Percentiles rank a stretch among this genome's conserved stretches.
These are phyloP conservation scores for Polypedilum pembai DNA, from an alignment of 1,140 invertebrate genomes.

Conservation along the genomic window DNA sequence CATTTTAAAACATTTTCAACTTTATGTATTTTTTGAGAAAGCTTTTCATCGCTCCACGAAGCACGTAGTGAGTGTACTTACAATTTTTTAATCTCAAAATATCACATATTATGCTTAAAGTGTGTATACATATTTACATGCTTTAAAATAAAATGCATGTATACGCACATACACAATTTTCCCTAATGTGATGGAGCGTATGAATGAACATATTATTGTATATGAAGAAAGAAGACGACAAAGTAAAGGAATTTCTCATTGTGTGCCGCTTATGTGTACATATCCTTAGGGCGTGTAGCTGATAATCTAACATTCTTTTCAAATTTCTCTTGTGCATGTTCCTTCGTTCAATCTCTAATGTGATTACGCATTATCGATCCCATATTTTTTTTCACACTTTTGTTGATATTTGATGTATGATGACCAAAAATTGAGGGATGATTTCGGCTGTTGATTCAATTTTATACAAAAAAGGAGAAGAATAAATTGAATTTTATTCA, in stretches of 20 bases:
- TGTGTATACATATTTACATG: neutral
- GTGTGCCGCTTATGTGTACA: neutral
- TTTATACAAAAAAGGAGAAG: neutral
- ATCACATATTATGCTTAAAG: neutral
- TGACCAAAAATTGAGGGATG: neutral
- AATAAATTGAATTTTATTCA: neutral
- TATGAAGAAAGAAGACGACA: neutral
- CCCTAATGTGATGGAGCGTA: conserved; percentile 3
- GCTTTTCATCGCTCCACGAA: neutral
- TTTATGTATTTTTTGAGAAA: neutral
- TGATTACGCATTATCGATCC: conserved; percentile 11
- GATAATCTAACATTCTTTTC: neutral
- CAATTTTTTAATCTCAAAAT: conserved; percentile 7
- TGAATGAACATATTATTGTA: neutral
- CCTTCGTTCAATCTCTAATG: neutral
- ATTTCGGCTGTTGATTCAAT: neutral
- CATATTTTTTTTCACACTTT: neutral
- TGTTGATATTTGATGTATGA: conserved; percentile 9
- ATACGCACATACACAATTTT: conserved; percentile 4
- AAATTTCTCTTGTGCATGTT: neutral
- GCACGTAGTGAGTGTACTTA: neutral
- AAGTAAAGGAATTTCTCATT: neutral
- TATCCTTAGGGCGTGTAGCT: neutral
- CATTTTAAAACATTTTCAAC: neutral
- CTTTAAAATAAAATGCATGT: neutral